phyloP scores from a whole-genome alignment of 1,140 invertebrate genomes.

The Saxidomus purpurata region DNA sequence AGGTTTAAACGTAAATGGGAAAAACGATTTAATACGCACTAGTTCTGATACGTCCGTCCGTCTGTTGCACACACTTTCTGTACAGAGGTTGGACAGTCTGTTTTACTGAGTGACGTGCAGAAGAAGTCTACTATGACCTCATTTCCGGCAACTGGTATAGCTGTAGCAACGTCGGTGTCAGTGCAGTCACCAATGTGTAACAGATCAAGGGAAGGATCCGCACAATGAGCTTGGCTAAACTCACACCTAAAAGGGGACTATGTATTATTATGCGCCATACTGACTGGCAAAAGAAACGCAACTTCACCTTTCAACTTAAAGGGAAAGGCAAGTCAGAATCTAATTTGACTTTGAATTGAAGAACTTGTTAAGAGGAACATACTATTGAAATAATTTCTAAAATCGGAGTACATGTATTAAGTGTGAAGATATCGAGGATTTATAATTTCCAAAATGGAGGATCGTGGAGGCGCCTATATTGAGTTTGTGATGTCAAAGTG shows the following conservation, averaged over 20 bases:
- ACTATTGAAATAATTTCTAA: too few relatives aligned
- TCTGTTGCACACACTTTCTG: conserved; percentile 39
- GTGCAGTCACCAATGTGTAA: conserved; percentile 36
- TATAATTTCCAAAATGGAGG: too few relatives aligned
- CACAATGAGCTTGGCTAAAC: conserved; percentile 53
- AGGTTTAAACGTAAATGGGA: too few relatives aligned
- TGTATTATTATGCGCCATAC: background rate
- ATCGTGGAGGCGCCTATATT: too few relatives aligned
- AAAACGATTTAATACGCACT: conserved; percentile 34
- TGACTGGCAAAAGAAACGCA: too few relatives aligned
- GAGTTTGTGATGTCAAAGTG: too few relatives aligned
- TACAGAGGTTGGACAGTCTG: background rate
- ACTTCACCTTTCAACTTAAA: too few relatives aligned
- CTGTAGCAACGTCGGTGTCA: conserved; percentile 4
- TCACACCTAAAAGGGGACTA: conserved; percentile 54
- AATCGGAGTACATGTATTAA: too few relatives aligned
- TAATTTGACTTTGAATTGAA: too few relatives aligned
- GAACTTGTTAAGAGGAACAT: too few relatives aligned
- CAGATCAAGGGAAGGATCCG: conserved; percentile 16
- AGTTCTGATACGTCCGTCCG: conserved; percentile 29
- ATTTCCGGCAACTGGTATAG: background rate
- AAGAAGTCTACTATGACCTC: conserved; percentile 44
- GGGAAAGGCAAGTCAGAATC: background rate
- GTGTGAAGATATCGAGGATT: too few relatives aligned
- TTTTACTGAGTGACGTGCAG: conserved; percentile 35